A percentile compares a stretch with the other conserved stretches of the same genome.
Evolutionary conservation across 2,113 vertebrate genomes (phyloP).

Genomic region (Hypanus sabinus): DNA sequence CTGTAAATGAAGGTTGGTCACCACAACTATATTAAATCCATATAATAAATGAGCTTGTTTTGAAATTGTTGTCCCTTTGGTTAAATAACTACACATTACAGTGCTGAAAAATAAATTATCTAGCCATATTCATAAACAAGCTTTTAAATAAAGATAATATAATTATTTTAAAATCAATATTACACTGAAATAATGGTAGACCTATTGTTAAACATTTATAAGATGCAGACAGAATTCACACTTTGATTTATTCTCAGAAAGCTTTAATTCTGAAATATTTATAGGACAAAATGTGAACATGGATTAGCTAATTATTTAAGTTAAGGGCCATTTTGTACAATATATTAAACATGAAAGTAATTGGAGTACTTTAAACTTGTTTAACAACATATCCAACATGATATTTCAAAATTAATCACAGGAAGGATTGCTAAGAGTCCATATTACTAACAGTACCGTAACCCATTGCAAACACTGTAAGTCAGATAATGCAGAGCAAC

Average conservation of each 20-base stretch:
- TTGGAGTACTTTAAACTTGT: constrained; percentile 37
- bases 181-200: constrained; percentile 31
- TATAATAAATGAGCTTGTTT: constrained; percentile 14
- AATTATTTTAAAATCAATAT: constrained; percentile 36
- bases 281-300: constrained; percentile 35
- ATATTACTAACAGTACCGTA: neutral
- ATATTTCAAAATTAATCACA: constrained; percentile 28
- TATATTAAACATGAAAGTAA: constrained; percentile 35
- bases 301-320: constrained; percentile 37
- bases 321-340: neutral
- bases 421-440: neutral
- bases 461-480: neutral
- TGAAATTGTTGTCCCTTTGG: neutral
- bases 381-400: constrained; percentile 34
- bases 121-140: constrained; percentile 21
- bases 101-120: neutral
- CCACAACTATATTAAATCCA: neutral
- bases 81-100: neutral
- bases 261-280: constrained; percentile 37
- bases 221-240: constrained; percentile 28
- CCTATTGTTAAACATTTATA: constrained; percentile 36
- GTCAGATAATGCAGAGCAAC: neutral
- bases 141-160: constrained; percentile 38
- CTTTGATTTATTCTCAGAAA: constrained; percentile 27
- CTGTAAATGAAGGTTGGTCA: neutral